Conservation (phyloP, 2,113 vertebrate genomes). For the Ramphastos sulfuratus region DNA sequence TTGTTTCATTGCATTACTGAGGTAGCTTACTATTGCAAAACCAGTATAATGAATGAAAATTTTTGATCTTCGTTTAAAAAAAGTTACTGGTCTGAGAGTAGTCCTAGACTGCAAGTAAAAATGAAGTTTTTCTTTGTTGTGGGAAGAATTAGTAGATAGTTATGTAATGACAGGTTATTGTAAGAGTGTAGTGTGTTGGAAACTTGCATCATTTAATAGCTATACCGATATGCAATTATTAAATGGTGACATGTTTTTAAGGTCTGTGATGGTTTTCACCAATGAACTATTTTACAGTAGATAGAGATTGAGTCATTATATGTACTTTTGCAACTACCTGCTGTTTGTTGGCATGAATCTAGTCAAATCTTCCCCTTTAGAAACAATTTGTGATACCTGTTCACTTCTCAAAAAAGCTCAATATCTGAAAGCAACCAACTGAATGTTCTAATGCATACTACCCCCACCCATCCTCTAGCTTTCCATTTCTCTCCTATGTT, state of each 20-base stretch:
- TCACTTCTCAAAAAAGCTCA: neutral
- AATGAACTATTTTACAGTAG: neutral
- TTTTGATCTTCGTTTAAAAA: neutral
- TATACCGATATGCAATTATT: neutral
- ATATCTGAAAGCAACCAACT: neutral
- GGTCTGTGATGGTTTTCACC: neutral
- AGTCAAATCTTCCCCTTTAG: neutral
- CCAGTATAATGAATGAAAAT: neutral
- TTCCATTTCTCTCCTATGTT: neutral
- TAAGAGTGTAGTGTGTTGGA: neutral
- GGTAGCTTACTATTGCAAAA: neutral
- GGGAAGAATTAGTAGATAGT: neutral
- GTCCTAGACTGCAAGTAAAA: neutral
- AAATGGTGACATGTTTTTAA: neutral
- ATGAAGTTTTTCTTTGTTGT: neutral
- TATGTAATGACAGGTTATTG: neutral
- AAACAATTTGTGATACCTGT: neutral
- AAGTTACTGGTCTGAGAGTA: neutral
- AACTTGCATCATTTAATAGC: neutral
- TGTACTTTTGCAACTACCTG: neutral
- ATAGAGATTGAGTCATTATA: neutral
- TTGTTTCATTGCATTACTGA: neutral
- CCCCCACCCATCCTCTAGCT: neutral
- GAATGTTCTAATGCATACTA: neutral
- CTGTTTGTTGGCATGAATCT: neutral